phyloP scores from a whole-genome alignment of 2,888 invertebrate species.

The Rhamnusium bicolor region DNA sequence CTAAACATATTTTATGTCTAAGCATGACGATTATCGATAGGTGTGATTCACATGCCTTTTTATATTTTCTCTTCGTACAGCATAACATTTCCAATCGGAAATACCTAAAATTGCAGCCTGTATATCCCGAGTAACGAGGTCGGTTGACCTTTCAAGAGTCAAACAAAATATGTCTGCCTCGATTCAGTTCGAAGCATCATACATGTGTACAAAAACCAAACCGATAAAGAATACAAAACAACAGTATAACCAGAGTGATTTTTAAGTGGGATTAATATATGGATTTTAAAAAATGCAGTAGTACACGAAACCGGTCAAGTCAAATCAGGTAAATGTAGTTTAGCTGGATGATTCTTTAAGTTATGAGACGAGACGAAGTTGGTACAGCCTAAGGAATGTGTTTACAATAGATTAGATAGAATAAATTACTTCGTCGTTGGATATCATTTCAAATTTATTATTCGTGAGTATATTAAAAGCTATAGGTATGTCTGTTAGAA shows the following conservation, averaged over 20 bases:
- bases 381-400: neutral
- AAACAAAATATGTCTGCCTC: constrained; percentile 3
- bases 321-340: constrained; percentile 57
- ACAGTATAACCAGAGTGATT: neutral
- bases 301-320: constrained; percentile 60
- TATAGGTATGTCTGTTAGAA: neutral
- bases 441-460: neutral
- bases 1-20: too few relatives aligned
- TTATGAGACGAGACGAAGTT: neutral
- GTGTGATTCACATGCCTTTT: neutral
- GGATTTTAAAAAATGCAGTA: constrained; percentile 54
- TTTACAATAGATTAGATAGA: constrained; percentile 2
- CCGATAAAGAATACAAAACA: neutral
- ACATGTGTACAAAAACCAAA: neutral
- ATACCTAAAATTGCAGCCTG: neutral
- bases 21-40: too few relatives aligned
- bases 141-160: constrained; percentile 3
- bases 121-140: neutral
- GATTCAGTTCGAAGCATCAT: neutral
- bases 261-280: constrained; percentile 9
- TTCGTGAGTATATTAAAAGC: neutral
- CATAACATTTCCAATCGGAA: neutral
- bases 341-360: constrained; percentile 9
- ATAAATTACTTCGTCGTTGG: neutral
- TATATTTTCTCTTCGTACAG: neutral